Evolutionary conservation across 2,888 invertebrate genomes (phyloP), one percentile per base, ranked within the genome.

Genomic region (Electrophaes corylata): DNA sequence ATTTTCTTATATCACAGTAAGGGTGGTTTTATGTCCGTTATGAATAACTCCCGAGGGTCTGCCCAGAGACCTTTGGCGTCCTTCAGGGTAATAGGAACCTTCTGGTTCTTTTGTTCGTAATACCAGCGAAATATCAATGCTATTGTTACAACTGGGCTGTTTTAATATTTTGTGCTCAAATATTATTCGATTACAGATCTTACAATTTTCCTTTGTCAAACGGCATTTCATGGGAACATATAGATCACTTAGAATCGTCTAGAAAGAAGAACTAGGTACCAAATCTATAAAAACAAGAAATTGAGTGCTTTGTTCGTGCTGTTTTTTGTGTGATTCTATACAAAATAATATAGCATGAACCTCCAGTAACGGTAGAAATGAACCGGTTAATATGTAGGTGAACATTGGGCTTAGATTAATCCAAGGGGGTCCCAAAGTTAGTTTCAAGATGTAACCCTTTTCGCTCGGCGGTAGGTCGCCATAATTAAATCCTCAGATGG

Each of bases 401-500:
- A 35, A 35, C 12, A 4, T 1, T 5, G 16, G 37, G 2, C 5
- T 47, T 16, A 8, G 6, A 26, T 48, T 14, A 35, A 39, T 19
- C 12, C 23, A 26, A 43, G 19, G 33, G 20, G 40, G 40, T 18
- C 12, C 40, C 10, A 37, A 26, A 43, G 12, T 41, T 5, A n/a
- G 1, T 23, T 26, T 31, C 19, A 41, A 45, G 19, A 14, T 37
- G 41, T 56, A 62, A 65, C 65, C 67, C 67, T 61, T 63, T 65
- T 78, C 73, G 72, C 75, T 65, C 71, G 65, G 84, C 76, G 88
- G 87, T 86, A 81, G 87, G 87, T 86, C 86, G 72, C 68, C 73
- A 83, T 89, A 89, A 89, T 90, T 89, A 90, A 90, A 89, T 84
- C 77, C 83, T 87, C 81, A 73, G 67, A 73, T 68, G 71, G 70